phyloP scores from a whole-genome alignment of 2,113 vertebrate genomes.

The Morone chrysops region DNA sequence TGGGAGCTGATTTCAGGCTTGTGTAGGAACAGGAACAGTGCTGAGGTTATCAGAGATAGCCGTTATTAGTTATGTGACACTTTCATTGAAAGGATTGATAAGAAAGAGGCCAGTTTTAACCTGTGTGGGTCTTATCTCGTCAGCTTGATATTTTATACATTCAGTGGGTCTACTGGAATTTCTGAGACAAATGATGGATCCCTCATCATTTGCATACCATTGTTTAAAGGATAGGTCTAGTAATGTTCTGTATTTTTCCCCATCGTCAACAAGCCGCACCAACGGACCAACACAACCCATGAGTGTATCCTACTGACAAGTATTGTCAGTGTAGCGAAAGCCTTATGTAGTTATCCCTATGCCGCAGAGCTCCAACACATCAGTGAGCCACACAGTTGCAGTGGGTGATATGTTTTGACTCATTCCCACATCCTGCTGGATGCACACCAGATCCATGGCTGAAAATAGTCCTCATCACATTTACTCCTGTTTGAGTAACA shows the following conservation, averaged over 20 bases:
- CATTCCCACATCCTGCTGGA: not conserved
- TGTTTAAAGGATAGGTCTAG: not conserved
- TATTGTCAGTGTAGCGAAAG: not conserved
- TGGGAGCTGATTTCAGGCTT: not conserved
- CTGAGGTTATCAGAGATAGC: not conserved
- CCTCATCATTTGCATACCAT: not conserved
- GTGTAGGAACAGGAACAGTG: not conserved
- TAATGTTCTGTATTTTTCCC: not conserved
- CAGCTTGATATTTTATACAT: conserved; percentile 12
- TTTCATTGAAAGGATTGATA: not conserved
- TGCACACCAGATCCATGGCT: not conserved
- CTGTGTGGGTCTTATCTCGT: not conserved
- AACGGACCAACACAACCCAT: not conserved
- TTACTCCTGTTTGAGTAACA: not conserved
- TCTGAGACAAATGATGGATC: conserved; percentile 6
- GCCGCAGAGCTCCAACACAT: not conserved
- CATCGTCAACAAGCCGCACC: not conserved
- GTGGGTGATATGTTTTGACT: not conserved
- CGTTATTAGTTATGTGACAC: not conserved
- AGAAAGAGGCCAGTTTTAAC: not conserved
- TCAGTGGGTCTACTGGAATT: conserved; percentile 9
- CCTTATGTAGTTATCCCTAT: not conserved
- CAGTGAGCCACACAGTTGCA: not conserved
- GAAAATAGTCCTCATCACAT: not conserved
- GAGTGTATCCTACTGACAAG: not conserved